These are phyloP conservation scores for Hydroisotoma schaefferi DNA, from an alignment of 2,888 invertebrate genomes.

Conservation along the genomic window DNA sequence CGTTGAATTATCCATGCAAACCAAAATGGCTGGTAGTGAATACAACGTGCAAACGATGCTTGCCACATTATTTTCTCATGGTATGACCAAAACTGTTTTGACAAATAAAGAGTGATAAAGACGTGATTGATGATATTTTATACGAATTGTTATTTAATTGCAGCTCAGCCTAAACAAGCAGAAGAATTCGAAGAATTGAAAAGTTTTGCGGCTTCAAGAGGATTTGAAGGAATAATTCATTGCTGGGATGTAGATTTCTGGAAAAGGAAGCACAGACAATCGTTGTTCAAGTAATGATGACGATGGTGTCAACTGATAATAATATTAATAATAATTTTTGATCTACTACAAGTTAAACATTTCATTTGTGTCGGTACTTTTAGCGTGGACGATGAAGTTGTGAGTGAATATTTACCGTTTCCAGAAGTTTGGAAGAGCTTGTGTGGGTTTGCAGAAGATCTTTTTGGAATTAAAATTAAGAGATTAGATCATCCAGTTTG, in stretches of 20 bases:
- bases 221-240: constrained; percentile 65
- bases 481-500: constrained; percentile 59
- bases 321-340: background rate
- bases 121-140: constrained; percentile 9
- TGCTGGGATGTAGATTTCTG: constrained; percentile 86
- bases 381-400: constrained; percentile 66
- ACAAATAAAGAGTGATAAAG: constrained; percentile 2
- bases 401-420: constrained; percentile 78
- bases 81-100: constrained; percentile 21
- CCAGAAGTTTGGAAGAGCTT: constrained; percentile 74
- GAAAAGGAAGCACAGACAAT: constrained; percentile 63
- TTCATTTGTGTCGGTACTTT: constrained; percentile 24
- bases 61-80: constrained; percentile 39
- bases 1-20: constrained; percentile 86
- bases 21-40: constrained; percentile 82
- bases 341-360: background rate
- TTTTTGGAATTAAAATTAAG: constrained; percentile 74
- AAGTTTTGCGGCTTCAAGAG: constrained; percentile 68
- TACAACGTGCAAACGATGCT: constrained; percentile 70
- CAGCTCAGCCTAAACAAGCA: constrained; percentile 70
- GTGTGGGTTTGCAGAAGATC: constrained; percentile 67
- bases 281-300: constrained; percentile 58
- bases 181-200: constrained; percentile 68
- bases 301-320: background rate
- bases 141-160: constrained; percentile 24